Evolutionary conservation across 2,113 vertebrate species (phyloP).

Genomic region (Peromyscus leucopus): DNA sequence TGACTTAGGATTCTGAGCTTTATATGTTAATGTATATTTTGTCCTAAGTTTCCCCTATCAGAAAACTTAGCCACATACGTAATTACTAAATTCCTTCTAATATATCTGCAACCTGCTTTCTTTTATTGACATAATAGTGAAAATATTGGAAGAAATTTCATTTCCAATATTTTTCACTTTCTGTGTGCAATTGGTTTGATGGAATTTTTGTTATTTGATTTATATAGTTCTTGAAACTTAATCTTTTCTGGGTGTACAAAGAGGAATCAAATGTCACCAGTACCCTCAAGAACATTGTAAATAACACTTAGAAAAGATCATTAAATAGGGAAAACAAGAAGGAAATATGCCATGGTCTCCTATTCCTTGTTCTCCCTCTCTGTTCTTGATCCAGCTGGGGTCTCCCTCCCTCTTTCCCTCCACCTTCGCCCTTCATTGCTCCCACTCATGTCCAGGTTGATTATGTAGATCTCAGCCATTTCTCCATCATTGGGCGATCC

Average conservation of each 20-base stretch:
- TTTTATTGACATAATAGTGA: background rate
- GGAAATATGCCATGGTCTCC: too few species aligned
- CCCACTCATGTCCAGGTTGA: too few species aligned
- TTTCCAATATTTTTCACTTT: background rate
- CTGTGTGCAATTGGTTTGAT: background rate
- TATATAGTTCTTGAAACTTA: background rate
- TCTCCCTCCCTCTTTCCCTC: too few species aligned
- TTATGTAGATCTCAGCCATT: too few species aligned
- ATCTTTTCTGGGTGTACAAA: background rate
- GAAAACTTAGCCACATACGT: background rate
- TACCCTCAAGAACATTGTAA: background rate
- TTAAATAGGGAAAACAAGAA: background rate
- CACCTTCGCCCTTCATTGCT: too few species aligned
- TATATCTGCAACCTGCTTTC: background rate
- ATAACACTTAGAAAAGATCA: background rate
- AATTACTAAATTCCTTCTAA: background rate
- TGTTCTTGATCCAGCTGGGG: too few species aligned
- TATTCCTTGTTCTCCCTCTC: too few species aligned
- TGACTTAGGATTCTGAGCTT: background rate
- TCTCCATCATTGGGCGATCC: too few species aligned
- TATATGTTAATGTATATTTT: background rate
- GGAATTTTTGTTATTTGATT: background rate
- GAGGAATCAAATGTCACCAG: background rate
- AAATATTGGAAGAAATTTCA: background rate
- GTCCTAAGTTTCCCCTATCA: background rate